Base-by-base conservation (phyloP, 2,888 invertebrate species). In the Aphodius sticticus region DNA sequence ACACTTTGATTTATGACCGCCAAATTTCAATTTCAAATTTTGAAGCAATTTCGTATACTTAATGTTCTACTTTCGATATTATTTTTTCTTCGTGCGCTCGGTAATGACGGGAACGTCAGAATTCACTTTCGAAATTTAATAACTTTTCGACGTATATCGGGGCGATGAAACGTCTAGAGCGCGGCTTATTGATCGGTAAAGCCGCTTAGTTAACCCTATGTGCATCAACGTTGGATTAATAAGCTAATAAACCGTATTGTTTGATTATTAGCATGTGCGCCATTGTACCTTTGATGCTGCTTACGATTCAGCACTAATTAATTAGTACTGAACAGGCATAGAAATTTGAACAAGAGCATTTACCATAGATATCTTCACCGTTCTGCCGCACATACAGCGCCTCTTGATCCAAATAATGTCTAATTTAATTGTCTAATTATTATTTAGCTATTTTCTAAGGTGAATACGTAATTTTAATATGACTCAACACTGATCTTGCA, bases 21-120 rank as follows among this genome's bases (percentile, higher is more conserved):
- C 81, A 82, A 85, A 86, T 86, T 86, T 86, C 85, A 86, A 86
- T 86, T 85, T 86, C 82, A 86, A 85, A 86, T 86, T 84, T 82
- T 75, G 77, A 81, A 82, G 81, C 82, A 81, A 81, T 83, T 79
- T 80, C 79, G 81, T 81, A 80, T 82, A 81, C 81, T 82, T 83
- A 82, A 83, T 79, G 77, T 78, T 53, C 53, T 12, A 53, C 53
- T 53, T 53, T 12, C 53, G 53, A 53, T 53, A 53, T 53, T 53
- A 53, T 53, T 53, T 53, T 53, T 53, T 53, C 12, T 12, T 53
- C 9, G 53, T 53, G 53, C 9, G 53, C 53, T 53, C 12, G 53
- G 53, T 53, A 53, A 53, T 53, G 53, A 53, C 53, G 53, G 53
- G 53, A 53, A 53, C 53, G 53, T 53, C 53, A 53, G 53, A 53